Evolutionary conservation across 2,888 invertebrate species (phyloP), one percentile per base, ranked within the genome.

Genomic region (Sesamia inferens): DNA sequence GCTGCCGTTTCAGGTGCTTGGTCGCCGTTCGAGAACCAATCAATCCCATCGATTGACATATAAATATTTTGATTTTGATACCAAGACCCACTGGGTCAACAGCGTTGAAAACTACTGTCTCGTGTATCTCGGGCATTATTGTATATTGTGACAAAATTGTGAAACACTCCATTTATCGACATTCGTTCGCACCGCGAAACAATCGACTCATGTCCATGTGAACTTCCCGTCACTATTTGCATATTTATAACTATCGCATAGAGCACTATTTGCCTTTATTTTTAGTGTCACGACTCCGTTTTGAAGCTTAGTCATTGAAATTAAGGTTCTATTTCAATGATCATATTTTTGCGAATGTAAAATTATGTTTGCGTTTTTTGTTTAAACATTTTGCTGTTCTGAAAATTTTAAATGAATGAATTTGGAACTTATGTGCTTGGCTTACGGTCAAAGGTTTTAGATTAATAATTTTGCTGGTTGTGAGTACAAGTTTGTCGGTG

Each of bases 181-280:
- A 82, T 87, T 84, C 81, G 84, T 89, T 89, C 89, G 86, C 87
- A 87, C 87, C 82, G 66, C 22, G 66, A 83, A 89, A 90, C 89
- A 89, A 90, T 90, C 83, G 87, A 84, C 68, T 83, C 79, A 85
- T 87, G 87, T 84, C 88, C 90, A 89, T 90, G 90, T 84, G 90
- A 90, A 90, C 81, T 88, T 89, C 87, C 89, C 87, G 84, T 71
- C 83, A 79, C 76, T 86, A 91, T 91, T 91, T 91, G 88, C 91
- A 91, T 91, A 89, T 84, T 88, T 88, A 87, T 88, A 74, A 76
- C 75, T 70, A 68, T 71, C 74, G 48, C 48, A 39, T 70, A 59
- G 19, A 64, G 39, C 22, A 47, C 65, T 74, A 51, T 72, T 64
- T 79, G 73, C 67, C 65, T 78, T 63, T 78, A 68, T 54, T 76